Base-by-base conservation (phyloP, 1,140 invertebrate species). In the Drosophila cardini region DNA sequence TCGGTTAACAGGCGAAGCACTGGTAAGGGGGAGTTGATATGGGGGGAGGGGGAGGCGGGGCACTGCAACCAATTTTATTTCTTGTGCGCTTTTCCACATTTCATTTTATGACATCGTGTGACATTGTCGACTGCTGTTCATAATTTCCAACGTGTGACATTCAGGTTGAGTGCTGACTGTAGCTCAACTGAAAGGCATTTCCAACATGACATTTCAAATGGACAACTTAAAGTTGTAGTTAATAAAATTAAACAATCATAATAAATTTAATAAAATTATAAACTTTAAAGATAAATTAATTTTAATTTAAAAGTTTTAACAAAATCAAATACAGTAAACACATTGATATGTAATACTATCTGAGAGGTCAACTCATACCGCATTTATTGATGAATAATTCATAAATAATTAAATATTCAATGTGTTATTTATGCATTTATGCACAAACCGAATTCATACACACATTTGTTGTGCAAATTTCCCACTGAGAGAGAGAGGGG, bases 391-490 rank as follows among this genome's bases (percentile, higher is more conserved):
- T 86, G 83, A 69, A 69, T 76, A 62, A 84, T 84, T 64, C 65
- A 84, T 26, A 36, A 52, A 61, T 64, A 67, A 68, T 52, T 50
- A 76, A 43, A 63, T 82, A 87, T 87, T 87, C 83, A 83, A 77
- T 87, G 72, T 52, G 53, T 82, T 86, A 87, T 79, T 87, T 86
- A 87, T 87, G 83, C 73, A 89, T 87, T 76, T 83, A 77, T 70
- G 13, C 75, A 40, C 56, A 40, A 46, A 61, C 70, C 46, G 53
- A 80, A 89, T 89, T 89, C 84, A 89, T 89, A 84, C 76, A 84
- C 80, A 89, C 80, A 89, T 89, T 89, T 89, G 84, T 89, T 89
- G 84, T 89, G 84, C 84, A 89, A 89, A 89, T 89, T 87, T 87
- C 42, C 38, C 21, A 10, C 0, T 2, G 26, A 34, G 30, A 13